These are phyloP conservation scores for Parus major DNA, from an alignment of 2,113 vertebrate genomes.

Conservation along the genomic window DNA sequence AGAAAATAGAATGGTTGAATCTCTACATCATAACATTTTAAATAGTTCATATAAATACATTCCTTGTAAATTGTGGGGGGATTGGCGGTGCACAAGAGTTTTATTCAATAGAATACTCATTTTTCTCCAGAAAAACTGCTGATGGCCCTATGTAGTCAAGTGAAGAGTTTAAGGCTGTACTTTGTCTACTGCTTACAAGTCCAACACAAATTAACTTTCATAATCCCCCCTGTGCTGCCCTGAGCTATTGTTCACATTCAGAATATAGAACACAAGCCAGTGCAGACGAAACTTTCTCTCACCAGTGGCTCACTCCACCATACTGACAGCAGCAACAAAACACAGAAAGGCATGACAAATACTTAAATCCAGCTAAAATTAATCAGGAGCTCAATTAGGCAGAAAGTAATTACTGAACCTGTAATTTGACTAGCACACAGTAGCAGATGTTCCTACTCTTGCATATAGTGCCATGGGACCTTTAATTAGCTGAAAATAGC, in stretches of 20 bases:
- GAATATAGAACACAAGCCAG: background rate
- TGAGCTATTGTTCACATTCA: background rate
- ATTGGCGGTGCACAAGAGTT: background rate
- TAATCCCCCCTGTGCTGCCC: background rate
- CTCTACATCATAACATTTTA: background rate
- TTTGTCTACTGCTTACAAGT: background rate
- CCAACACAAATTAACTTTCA: background rate
- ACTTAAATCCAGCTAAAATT: conserved; percentile 35
- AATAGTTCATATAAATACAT: background rate
- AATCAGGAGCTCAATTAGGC: conserved; percentile 40
- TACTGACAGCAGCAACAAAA: background rate
- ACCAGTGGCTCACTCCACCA: background rate
- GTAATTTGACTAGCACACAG: conserved; percentile 38
- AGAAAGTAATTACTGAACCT: conserved; percentile 51
- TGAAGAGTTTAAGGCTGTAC: background rate
- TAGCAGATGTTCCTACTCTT: conserved; percentile 54
- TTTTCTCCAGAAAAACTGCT: background rate
- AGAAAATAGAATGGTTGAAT: background rate
- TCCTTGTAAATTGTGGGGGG: accelerated
- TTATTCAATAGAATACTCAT: background rate
- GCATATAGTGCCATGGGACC: background rate
- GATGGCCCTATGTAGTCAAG: background rate
- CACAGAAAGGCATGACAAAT: background rate
- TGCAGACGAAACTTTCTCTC: background rate
- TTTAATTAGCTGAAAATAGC: conserved; percentile 47